A percentile compares a stretch with the other conserved stretches of the same genome.
phyloP scores from a whole-genome alignment of 2,113 vertebrate species.

The Phyllostomus discolor region DNA sequence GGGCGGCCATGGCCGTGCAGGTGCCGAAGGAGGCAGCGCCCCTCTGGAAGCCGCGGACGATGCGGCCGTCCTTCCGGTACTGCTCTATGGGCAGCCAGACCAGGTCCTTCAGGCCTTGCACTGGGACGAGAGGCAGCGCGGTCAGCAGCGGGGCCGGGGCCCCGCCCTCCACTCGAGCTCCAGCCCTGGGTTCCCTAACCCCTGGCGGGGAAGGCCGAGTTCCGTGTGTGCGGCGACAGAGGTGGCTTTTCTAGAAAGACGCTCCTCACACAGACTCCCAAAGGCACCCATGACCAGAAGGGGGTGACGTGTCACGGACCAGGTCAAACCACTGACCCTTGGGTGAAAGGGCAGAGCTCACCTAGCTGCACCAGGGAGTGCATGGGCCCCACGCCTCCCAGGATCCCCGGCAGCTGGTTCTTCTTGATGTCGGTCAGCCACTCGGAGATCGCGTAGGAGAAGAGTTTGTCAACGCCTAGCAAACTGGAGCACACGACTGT shows the following conservation, averaged over 20 bases:
- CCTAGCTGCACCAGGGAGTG: slow-evolving; percentile 96
- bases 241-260: not conserved
- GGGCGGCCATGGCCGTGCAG: slow-evolving; percentile 97
- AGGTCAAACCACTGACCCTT: not conserved
- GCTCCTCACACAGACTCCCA: not conserved
- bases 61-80: slow-evolving; percentile 95
- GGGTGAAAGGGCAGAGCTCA: slow-evolving; percentile 76
- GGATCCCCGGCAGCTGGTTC: slow-evolving; percentile 95
- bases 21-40: slow-evolving; percentile 98
- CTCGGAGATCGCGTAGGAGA: slow-evolving; percentile 95
- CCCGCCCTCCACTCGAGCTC: not conserved
- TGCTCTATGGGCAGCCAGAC: slow-evolving; percentile 99
- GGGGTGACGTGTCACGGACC: not conserved
- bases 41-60: slow-evolving; percentile 94
- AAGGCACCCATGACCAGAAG: not conserved
- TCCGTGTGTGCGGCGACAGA: not conserved
- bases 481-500: slow-evolving; percentile 81
- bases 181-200: not conserved
- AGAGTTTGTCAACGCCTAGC: slow-evolving; percentile 95
- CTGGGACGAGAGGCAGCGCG: slow-evolving; percentile 76
- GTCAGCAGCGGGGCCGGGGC: not conserved
- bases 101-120: slow-evolving; percentile 95
- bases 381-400: slow-evolving; percentile 97
- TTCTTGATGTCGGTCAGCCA: slow-evolving; percentile 98
- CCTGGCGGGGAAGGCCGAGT: not conserved